These are phyloP conservation scores for Phaenicophaeus curvirostris DNA, from an alignment of 2,797 vertebrate species.

Conservation along the genomic window DNA sequence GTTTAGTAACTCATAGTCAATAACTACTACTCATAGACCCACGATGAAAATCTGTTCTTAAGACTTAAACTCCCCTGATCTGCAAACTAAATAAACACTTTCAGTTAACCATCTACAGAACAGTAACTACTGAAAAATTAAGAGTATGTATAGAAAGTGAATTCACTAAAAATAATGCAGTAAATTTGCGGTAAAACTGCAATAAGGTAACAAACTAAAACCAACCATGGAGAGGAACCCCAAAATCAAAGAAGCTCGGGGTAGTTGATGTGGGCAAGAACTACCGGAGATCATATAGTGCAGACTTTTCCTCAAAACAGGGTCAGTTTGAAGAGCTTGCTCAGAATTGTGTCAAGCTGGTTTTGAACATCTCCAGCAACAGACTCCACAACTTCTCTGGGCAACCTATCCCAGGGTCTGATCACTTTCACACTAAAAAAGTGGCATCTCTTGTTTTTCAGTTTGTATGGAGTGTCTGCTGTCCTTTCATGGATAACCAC, in stretches of 20 bases:
- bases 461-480: neutral
- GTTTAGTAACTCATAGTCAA: neutral
- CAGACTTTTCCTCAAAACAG: neutral
- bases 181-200: neutral
- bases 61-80: slow-evolving; percentile 14
- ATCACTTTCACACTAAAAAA: neutral
- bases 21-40: neutral
- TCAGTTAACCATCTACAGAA: neutral
- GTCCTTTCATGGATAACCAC: neutral
- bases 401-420: neutral
- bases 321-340: neutral
- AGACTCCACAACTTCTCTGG: neutral
- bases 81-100: neutral
- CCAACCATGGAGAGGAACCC: neutral
- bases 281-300: neutral
- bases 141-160: neutral
- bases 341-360: accelerated
- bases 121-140: neutral
- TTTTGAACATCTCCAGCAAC: neutral
- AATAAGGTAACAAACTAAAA: neutral
- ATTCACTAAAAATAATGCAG: neutral
- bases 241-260: neutral
- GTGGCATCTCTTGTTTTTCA: neutral
- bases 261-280: neutral
- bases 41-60: neutral